Evolutionary conservation across 1,140 invertebrate genomes (phyloP), one percentile per base, ranked within the genome.

Genomic region (Pseudomyrmex concolor): DNA sequence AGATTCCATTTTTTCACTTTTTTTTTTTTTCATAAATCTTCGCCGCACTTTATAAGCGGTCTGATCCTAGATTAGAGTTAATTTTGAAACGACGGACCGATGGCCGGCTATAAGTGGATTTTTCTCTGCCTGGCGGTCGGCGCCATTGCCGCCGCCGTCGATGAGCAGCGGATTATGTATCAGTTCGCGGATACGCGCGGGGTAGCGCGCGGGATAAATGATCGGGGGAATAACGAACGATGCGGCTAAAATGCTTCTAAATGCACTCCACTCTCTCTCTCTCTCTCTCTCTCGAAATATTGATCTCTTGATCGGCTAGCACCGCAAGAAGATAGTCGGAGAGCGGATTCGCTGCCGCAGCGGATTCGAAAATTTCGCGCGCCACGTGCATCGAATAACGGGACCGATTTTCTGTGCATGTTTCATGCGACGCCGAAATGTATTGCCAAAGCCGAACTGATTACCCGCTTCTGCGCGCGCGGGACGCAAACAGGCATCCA

Each of bases 61-160:
- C 86, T 87, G 86, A 88, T 88, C 85, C 86, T 81, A 88, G 86
- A 88, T 88, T 87, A 87, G 85, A 84, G 74, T 87, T 88, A 88
- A 87, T 88, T 88, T 86, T 87, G 82, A 81, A 84, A 87, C 82
- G 76, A 25, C 74, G 68, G 64, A 60, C 81, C 85, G 86, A 84
- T 84, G 43, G 76, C 80, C 85, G 71, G 17, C 22, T 73, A 83
- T 87, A 87, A 87, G 81, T 87, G 86, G 86, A 87, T 87, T 84
- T 84, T 87, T 87, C 81, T 84, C 62, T 66, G 34, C 55, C 34
- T 59, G 57, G 34, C 57, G 71, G 13, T 19, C 55, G 50, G 43
- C 34, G 34, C 55, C 71, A 64, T 63, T 78, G 60, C 78, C 34
- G 67, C 54, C 81, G 60, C 78, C 34, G 67, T 48, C 87, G 60